phyloP scores from a whole-genome alignment of 2,797 vertebrate genomes.

The Nannoperca obscura region DNA sequence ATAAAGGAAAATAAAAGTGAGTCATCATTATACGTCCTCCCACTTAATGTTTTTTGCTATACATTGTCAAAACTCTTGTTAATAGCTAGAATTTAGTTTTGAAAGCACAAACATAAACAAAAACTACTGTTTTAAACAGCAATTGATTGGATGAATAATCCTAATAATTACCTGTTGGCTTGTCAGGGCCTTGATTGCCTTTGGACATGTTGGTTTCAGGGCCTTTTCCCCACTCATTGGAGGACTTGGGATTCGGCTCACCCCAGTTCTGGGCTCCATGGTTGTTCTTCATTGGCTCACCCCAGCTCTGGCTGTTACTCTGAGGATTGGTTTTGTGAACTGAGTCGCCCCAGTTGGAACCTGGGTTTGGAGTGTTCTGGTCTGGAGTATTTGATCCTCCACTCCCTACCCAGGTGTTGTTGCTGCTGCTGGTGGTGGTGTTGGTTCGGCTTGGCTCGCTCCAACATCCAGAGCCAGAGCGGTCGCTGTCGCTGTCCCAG shows the following conservation, averaged over 20 bases:
- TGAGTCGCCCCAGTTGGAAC: conserved; percentile 90
- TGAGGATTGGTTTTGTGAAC: conserved; percentile 85
- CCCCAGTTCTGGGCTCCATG: conserved; percentile 88
- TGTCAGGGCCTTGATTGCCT: conserved; percentile 84
- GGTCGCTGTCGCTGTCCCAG: conserved; percentile 92
- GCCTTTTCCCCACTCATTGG: conserved; percentile 91
- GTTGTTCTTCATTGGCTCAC: conserved; percentile 87
- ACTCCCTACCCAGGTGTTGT: conserved; percentile 85
- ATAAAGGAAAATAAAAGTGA: conserved; percentile 13
- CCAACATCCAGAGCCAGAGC: conserved; percentile 93
- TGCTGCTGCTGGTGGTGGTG: conserved; percentile 76
- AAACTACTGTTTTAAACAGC: background rate
- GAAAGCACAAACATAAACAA: background rate
- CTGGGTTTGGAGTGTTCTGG: conserved; percentile 81
- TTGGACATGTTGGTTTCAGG: conserved; percentile 86
- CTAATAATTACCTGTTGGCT: conserved; percentile 81
- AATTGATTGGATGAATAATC: background rate
- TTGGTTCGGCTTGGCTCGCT: conserved; percentile 89
- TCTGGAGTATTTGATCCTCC: conserved; percentile 86
- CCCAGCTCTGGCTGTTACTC: conserved; percentile 86
- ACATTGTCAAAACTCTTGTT: background rate
- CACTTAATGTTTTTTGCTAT: background rate
- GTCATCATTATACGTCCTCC: background rate
- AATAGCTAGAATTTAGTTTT: background rate
- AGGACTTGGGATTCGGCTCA: conserved; percentile 86